phyloP scores from a whole-genome alignment of 2,113 vertebrate genomes.

The Marmota monax region DNA sequence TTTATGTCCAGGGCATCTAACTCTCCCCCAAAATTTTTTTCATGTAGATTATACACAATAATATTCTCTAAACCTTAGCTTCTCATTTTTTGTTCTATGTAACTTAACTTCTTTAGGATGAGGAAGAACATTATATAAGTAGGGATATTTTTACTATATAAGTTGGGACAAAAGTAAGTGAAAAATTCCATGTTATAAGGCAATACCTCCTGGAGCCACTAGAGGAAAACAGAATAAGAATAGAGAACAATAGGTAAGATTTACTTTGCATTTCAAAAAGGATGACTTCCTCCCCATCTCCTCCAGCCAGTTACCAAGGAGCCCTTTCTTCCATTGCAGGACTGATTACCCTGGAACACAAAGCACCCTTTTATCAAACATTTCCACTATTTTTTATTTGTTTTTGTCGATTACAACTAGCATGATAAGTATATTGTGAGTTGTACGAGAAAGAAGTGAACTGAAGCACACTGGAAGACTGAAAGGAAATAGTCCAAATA shows the following conservation, averaged over 20 bases:
- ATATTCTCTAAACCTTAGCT: background rate
- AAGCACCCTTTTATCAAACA: background rate
- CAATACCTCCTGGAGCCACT: background rate
- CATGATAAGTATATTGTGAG: background rate
- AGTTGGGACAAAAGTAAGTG: background rate
- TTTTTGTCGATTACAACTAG: background rate
- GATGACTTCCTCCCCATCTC: rapidly evolving
- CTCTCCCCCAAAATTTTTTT: slow-evolving; percentile 2
- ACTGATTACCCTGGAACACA: background rate
- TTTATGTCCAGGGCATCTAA: background rate
- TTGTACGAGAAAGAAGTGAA: background rate
- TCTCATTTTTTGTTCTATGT: background rate
- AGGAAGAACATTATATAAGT: background rate
- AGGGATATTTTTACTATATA: background rate
- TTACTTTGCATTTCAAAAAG: background rate
- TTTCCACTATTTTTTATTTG: slow-evolving; percentile 27
- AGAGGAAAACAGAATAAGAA: background rate
- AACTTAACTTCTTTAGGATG: background rate
- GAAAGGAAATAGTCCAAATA: background rate
- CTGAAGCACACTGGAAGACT: background rate
- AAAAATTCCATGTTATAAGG: background rate
- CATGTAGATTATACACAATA: background rate
- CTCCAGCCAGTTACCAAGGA: background rate
- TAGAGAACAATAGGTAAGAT: background rate
- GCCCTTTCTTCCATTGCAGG: background rate